Evolutionary conservation across 2,113 vertebrate species (phyloP).

Genomic region (Glaucidium brasilianum): DNA sequence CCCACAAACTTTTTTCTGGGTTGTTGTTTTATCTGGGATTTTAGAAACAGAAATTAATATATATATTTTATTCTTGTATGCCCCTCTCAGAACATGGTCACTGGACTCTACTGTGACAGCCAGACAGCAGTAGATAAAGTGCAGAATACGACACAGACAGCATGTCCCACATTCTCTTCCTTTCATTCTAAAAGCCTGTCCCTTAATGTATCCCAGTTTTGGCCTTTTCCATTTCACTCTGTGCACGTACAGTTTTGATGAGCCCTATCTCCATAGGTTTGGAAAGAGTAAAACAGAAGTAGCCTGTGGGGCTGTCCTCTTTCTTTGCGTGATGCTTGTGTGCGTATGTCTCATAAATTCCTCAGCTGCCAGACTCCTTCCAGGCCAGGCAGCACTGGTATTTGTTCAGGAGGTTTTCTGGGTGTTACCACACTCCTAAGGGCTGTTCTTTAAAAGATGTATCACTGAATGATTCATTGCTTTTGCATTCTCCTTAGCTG

Average conservation of each 20-base stretch:
- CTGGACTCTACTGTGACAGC: neutral
- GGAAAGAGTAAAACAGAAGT: neutral
- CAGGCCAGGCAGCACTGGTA: neutral
- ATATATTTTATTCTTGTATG: neutral
- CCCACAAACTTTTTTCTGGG: neutral
- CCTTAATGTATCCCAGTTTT: neutral
- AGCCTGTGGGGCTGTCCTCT: neutral
- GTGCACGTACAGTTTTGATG: neutral
- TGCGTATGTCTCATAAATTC: neutral
- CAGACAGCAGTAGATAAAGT: neutral
- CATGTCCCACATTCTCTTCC: fast-evolving
- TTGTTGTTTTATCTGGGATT: neutral
- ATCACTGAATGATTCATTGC: neutral
- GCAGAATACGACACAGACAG: neutral
- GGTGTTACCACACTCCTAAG: neutral
- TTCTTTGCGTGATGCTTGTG: neutral
- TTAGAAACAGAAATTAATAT: neutral
- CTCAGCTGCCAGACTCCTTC: neutral
- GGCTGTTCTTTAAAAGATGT: neutral
- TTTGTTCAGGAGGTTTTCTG: neutral
- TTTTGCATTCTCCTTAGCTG: neutral
- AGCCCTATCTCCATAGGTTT: neutral
- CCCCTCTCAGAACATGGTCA: neutral
- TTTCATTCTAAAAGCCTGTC: neutral
- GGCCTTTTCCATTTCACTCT: neutral